phyloP scores from a whole-genome alignment of 1,140 invertebrate genomes.

The Idris sp. region DNA sequence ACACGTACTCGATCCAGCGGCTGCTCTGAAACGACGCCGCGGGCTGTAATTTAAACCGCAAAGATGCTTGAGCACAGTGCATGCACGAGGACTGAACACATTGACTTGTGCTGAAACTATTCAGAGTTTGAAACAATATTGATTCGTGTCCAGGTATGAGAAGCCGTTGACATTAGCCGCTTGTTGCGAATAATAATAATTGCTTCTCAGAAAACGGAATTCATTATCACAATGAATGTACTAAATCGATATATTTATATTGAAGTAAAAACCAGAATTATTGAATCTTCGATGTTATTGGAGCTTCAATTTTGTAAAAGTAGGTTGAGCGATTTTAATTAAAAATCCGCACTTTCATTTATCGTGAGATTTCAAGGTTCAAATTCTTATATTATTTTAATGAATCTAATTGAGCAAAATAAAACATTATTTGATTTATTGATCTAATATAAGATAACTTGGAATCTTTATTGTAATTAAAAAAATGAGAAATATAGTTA shows the following conservation, averaged over 20 bases:
- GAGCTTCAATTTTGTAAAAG: slow-evolving; percentile 6
- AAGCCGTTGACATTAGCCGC: slow-evolving; percentile 49
- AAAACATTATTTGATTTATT: no score
- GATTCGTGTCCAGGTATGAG: slow-evolving; percentile 42
- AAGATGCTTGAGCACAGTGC: slow-evolving; percentile 39
- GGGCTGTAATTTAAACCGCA: slow-evolving; percentile 62
- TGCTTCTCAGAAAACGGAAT: slow-evolving; percentile 45
- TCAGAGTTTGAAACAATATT: slow-evolving; percentile 30
- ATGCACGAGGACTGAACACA: slow-evolving; percentile 46
- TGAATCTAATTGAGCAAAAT: no score
- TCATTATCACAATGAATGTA: slow-evolving; percentile 36
- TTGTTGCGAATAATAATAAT: slow-evolving; percentile 50
- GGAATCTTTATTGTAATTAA: no score
- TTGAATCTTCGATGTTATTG: slow-evolving; percentile 8
- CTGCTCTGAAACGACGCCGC: slow-evolving; percentile 56
- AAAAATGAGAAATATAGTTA: no score
- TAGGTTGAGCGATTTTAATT: slow-evolving; percentile 6
- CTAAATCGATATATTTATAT: slow-evolving; percentile 46
- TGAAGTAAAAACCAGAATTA: slow-evolving; percentile 22
- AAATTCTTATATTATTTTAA: no score
- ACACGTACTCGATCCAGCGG: slow-evolving; percentile 59
- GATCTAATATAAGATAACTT: no score
- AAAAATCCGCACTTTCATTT: not conserved
- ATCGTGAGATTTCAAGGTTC: no score
- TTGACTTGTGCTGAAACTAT: slow-evolving; percentile 49